These are phyloP conservation scores for Dallia pectoralis DNA, from an alignment of 2,797 vertebrate species.

Conservation along the genomic window DNA sequence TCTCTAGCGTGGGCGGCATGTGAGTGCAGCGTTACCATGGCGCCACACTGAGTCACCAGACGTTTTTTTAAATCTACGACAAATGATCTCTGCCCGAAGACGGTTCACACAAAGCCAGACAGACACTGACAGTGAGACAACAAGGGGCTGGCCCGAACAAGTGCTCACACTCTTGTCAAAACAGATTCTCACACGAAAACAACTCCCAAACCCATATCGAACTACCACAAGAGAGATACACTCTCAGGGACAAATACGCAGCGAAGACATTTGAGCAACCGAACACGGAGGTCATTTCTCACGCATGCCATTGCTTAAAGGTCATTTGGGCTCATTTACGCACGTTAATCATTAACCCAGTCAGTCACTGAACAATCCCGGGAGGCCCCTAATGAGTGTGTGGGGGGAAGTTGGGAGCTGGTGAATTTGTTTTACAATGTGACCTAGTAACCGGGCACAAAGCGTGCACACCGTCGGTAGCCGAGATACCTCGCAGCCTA, in stretches of 20 bases:
- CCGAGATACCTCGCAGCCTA: not conserved
- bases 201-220: constrained; percentile 55
- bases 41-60: too few species aligned
- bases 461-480: not conserved
- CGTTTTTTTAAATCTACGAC: too few species aligned
- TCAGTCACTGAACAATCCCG: constrained; percentile 36
- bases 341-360: constrained; percentile 64
- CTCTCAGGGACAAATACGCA: not conserved
- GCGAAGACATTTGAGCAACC: not conserved
- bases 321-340: constrained; percentile 48
- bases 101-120: not conserved
- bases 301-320: constrained; percentile 19
- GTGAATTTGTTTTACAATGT: constrained; percentile 5
- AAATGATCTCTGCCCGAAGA: too few species aligned
- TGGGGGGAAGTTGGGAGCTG: not conserved
- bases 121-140: not conserved
- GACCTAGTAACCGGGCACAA: not conserved
- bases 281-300: constrained; percentile 21
- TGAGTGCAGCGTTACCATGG: too few species aligned
- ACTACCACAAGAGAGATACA: constrained; percentile 13
- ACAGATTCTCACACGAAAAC: constrained; percentile 33
- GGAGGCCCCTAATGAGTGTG: constrained; percentile 23
- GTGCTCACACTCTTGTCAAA: constrained; percentile 27
- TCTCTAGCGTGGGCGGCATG: too few species aligned
- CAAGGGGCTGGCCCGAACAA: constrained; percentile 53